Base-by-base conservation (phyloP, 2,888 invertebrate genomes). In the Phymatocera aterrima region DNA sequence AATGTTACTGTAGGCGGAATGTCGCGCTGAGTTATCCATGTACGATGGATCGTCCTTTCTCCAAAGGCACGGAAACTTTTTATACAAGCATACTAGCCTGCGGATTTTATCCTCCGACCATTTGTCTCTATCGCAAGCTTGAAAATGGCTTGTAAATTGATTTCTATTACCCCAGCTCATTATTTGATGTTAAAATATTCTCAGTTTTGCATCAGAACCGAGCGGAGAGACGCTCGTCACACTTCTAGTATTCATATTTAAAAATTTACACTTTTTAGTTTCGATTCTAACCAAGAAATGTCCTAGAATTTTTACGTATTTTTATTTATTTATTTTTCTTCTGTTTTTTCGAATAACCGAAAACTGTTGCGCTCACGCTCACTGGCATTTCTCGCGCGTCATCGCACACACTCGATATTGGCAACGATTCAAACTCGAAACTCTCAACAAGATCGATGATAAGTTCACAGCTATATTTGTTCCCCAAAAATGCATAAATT, bases 21-120 rank as follows among this genome's bases (percentile, higher is more conserved):
- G 83, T 51, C 84, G 84, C 28, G 79, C 75, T 43, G 78, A 79
- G 48, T 78, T 81, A 65, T 84, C 79, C 34, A 86, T 81, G 79
- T 87, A 86, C 31, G 79, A 70, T 1, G 77, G 64, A 61, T 81
- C 40, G 77, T 84, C 82, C 68, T 83, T 85, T 65, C 84, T 83
- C 87, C 87, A 86, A n/a, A 86, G 84, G 48, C 85, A 85, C 4
- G 83, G 78, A 6, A 84, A 81, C 43, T 78, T 82, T 31, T 80
- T 80, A 79, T 85, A 86, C 43, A 86, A 81, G 21, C 74, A 77
- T 3, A 83, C 82, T 37, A 88, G 82, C 78, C 82, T 82, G 54
- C 79, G 79, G 78, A 85, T 81, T 43, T 84, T 79, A 54, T 79
- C 57, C 31, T 83, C 79, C 24, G 83, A 78, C 86, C 87, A 86